These are phyloP conservation scores for Mallotus villosus DNA, from an alignment of 2,797 vertebrate genomes.

Conservation along the genomic window DNA sequence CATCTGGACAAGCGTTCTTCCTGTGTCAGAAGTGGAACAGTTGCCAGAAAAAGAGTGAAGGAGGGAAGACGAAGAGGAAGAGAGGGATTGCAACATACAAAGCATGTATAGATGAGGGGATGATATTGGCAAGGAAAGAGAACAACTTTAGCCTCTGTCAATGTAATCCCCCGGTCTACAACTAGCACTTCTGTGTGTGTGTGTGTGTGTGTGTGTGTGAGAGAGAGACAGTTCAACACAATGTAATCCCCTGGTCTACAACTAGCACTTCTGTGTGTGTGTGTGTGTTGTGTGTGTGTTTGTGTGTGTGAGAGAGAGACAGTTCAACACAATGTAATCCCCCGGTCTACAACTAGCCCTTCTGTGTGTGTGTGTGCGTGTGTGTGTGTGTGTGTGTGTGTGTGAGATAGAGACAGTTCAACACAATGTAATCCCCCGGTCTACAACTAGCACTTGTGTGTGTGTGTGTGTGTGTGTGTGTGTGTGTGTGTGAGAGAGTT, in stretches of 20 bases:
- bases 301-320: neutral
- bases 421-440: no score
- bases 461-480: conserved; percentile 10
- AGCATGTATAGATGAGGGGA: conserved; percentile 25
- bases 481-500: neutral
- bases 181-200: neutral
- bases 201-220: conserved; percentile 7
- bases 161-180: neutral
- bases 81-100: conserved; percentile 10
- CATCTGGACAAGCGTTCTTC: conserved; percentile 30
- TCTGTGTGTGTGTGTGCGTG: neutral
- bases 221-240: neutral
- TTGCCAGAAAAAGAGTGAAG: conserved; percentile 50
- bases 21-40: conserved; percentile 39
- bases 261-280: neutral
- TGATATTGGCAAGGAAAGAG: neutral
- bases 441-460: no score
- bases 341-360: neutral
- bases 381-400: conserved; percentile 6
- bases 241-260: neutral
- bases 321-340: neutral
- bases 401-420: neutral
- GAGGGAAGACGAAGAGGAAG: conserved; percentile 30
- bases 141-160: neutral
- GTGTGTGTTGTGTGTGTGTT: neutral